These are phyloP conservation scores for Gymnocheta viridis DNA, from an alignment of 2,888 invertebrate species.

Conservation along the genomic window DNA sequence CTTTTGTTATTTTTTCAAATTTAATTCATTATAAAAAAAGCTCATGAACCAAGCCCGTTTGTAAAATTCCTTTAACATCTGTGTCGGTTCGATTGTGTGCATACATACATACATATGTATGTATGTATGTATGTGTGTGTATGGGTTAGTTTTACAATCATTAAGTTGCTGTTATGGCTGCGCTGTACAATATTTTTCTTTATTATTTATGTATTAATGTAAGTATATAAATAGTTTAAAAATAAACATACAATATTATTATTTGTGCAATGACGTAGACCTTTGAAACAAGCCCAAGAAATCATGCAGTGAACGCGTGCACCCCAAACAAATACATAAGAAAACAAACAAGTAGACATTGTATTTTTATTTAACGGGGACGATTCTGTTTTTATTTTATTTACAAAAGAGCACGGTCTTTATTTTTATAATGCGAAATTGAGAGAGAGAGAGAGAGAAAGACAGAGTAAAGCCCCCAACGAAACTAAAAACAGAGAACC, in stretches of 20 bases:
- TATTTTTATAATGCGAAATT: not conserved
- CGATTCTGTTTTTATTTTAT: conserved; percentile 2
- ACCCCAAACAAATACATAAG: not conserved
- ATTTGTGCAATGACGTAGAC: conserved; percentile 64
- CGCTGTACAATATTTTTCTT: conserved; percentile 35
- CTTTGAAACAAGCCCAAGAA: conserved; percentile 54
- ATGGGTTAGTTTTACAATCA: not conserved
- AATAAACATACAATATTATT: conserved; percentile 51
- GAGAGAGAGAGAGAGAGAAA: not conserved
- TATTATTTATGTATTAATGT: too few relatives aligned
- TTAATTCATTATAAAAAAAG: conserved; percentile 7
- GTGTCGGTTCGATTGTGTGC: not conserved
- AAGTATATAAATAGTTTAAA: conserved; percentile 45
- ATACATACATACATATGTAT: not conserved
- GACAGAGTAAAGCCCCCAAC: not conserved
- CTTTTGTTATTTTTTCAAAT: not conserved
- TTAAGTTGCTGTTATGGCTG: conserved; percentile 41
- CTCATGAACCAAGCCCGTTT: conserved; percentile 60
- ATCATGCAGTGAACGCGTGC: conserved; percentile 77
- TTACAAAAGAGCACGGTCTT: not conserved
- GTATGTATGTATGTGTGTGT: not conserved
- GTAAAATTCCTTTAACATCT: conserved; percentile 49
- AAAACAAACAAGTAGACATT: not conserved
- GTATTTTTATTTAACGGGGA: conserved; percentile 71
- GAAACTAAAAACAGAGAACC: not conserved